A percentile compares a stretch with the other conserved stretches of the same genome.
Conservation (phyloP, 2,888 invertebrate genomes). For the Drosophila phalerata region DNA sequence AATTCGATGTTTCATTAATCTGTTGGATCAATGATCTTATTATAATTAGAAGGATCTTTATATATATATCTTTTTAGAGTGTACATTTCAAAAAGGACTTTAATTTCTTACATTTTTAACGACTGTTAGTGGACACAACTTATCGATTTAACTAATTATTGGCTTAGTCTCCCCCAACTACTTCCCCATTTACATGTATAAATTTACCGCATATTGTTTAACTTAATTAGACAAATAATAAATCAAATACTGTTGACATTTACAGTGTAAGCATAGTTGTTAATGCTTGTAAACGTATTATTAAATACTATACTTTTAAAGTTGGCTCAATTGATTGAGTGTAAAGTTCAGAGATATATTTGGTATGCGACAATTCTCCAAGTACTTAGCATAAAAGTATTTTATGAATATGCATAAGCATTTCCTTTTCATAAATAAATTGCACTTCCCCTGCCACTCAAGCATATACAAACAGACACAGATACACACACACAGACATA, state of each 20-base stretch:
- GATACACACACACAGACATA: background rate
- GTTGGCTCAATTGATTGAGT: slow-evolving; percentile 2
- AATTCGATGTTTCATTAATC: background rate
- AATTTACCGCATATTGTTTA: background rate
- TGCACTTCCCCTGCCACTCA: slow-evolving; percentile 36
- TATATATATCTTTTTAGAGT: background rate
- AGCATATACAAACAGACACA: background rate
- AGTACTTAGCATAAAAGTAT: slow-evolving; percentile 11
- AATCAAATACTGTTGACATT: background rate
- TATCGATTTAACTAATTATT: background rate
- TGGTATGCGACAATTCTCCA: slow-evolving; percentile 10
- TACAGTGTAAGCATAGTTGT: background rate
- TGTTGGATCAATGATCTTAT: background rate
- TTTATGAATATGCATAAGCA: slow-evolving; percentile 28
- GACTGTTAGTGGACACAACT: background rate
- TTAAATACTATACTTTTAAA: background rate
- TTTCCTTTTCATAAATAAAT: slow-evolving; percentile 51
- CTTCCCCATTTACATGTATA: background rate
- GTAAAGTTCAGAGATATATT: slow-evolving; percentile 4
- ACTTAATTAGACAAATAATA: slow-evolving; percentile 5
- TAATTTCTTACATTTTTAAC: no score
- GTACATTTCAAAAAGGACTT: background rate
- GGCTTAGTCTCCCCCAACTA: background rate
- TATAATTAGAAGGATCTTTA: background rate
- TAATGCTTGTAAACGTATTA: slow-evolving; percentile 2